These are phyloP conservation scores for Aulostomus chinensis DNA, from an alignment of 2,797 vertebrate species.

Conservation along the genomic window DNA sequence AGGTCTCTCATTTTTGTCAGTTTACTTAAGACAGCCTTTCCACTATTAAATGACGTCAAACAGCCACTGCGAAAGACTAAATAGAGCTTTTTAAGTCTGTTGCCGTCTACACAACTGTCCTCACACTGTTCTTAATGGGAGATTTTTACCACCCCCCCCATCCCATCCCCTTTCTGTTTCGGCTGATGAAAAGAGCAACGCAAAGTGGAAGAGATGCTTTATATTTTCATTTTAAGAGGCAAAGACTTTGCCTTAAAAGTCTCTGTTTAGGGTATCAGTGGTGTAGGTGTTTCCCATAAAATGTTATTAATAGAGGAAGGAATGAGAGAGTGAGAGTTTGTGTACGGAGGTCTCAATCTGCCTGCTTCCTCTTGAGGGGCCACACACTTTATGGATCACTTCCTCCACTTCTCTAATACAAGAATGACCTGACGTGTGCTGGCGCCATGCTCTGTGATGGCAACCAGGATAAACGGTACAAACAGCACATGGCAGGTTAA, in stretches of 20 bases:
- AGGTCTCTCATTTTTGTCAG: slow-evolving; percentile 71
- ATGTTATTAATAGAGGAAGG: slow-evolving; percentile 57
- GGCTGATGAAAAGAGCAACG: slow-evolving; percentile 43
- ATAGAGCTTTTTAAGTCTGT: slow-evolving; percentile 65
- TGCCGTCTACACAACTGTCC: slow-evolving; percentile 66
- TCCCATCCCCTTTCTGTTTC: slow-evolving; percentile 18
- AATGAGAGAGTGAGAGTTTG: slow-evolving; percentile 49
- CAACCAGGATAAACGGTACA: slow-evolving; percentile 70
- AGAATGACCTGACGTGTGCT: slow-evolving; percentile 45
- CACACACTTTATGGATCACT: slow-evolving; percentile 71
- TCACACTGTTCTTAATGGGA: slow-evolving; percentile 58
- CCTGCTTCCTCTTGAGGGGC: slow-evolving; percentile 58
- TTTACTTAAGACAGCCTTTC: slow-evolving; percentile 75
- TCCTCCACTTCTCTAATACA: slow-evolving; percentile 54
- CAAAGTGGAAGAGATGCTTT: slow-evolving; percentile 43
- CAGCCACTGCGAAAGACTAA: slow-evolving; percentile 66
- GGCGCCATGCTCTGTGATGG: slow-evolving; percentile 73
- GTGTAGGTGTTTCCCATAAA: slow-evolving; percentile 70
- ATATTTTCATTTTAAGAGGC: slow-evolving; percentile 61
- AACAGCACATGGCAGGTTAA: slow-evolving; percentile 71
- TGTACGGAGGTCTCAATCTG: slow-evolving; percentile 52
- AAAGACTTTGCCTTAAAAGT: slow-evolving; percentile 77
- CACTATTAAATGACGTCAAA: slow-evolving; percentile 79
- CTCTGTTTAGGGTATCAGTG: slow-evolving; percentile 65
- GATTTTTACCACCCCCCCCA: slow-evolving; percentile 42